Evolutionary conservation across 2,797 vertebrate species (phyloP).

Genomic region (Chloroceryle amazona): DNA sequence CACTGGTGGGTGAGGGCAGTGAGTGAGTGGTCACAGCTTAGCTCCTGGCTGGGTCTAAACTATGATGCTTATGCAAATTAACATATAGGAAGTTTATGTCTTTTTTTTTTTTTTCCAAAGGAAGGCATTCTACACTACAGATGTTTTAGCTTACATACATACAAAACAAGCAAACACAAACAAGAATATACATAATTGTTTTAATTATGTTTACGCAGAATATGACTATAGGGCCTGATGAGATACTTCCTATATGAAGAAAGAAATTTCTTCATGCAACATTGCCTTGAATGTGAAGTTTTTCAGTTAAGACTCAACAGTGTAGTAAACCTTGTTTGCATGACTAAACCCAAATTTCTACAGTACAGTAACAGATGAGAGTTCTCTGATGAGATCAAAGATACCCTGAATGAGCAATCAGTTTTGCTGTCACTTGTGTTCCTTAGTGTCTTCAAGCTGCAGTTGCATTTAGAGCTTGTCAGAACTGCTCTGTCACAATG

Average conservation of each 20-base stretch:
- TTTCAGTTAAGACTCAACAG: neutral
- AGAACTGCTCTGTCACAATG: neutral
- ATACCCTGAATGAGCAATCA: neutral
- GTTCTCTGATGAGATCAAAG: neutral
- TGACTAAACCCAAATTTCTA: neutral
- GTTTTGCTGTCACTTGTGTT: neutral
- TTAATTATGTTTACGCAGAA: neutral
- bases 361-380: neutral
- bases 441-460: neutral
- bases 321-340: neutral
- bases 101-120: neutral
- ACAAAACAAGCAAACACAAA: neutral
- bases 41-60: neutral
- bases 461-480: neutral
- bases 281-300: neutral
- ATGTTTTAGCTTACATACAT: neutral
- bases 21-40: neutral
- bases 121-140: neutral
- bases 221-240: neutral
- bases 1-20: neutral
- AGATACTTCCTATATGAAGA: neutral
- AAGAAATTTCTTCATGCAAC: neutral
- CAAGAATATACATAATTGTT: neutral
- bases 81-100: neutral
- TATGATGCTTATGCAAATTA: neutral